Conservation (phyloP, 1,140 invertebrate genomes). For the Rhagoletis zephyria region DNA sequence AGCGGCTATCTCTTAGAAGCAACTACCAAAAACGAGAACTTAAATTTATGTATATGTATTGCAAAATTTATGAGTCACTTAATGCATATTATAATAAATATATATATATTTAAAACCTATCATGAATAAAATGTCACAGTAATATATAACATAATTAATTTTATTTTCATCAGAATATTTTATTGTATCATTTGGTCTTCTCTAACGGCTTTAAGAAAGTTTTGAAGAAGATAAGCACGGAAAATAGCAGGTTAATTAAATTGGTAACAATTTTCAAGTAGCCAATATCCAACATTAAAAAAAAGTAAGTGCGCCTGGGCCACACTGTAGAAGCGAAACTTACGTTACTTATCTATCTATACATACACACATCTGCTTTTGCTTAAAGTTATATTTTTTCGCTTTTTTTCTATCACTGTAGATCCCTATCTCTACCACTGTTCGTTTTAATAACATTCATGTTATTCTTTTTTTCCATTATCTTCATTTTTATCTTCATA, state of each 20-base stretch:
- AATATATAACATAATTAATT: constrained; percentile 19
- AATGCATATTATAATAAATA: neutral
- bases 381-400: too few relatives aligned
- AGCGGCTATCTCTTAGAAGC: neutral
- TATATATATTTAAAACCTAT: neutral
- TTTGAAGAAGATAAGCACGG: constrained; percentile 35
- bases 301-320: too few relatives aligned
- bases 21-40: constrained; percentile 12
- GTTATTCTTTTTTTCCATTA: too few relatives aligned
- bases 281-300: neutral
- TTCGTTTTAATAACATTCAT: too few relatives aligned
- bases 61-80: constrained; percentile 23
- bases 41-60: constrained; percentile 37
- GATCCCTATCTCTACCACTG: too few relatives aligned
- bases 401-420: too few relatives aligned
- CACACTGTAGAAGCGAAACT: too few relatives aligned
- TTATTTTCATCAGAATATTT: constrained; percentile 10
- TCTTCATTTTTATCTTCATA: too few relatives aligned
- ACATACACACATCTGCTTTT: too few relatives aligned
- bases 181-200: constrained; percentile 28
- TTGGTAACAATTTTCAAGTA: constrained; percentile 42
- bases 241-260: constrained; percentile 44
- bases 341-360: too few relatives aligned
- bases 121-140: constrained; percentile 20
- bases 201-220: neutral